phyloP scores from a whole-genome alignment of 2,797 vertebrate genomes.

The Phaenicophaeus curvirostris region DNA sequence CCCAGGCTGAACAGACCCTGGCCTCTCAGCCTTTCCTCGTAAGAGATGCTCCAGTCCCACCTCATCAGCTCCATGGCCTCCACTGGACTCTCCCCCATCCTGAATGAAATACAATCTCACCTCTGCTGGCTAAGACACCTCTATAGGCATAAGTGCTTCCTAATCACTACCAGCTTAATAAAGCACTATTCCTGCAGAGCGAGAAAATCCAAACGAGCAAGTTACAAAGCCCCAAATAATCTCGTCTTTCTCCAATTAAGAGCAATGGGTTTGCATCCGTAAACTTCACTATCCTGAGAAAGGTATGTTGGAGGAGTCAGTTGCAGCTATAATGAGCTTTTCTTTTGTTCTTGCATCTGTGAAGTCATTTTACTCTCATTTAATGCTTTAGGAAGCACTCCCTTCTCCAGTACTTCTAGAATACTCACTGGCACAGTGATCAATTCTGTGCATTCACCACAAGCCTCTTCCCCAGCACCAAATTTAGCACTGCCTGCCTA shows the following conservation, averaged over 20 bases:
- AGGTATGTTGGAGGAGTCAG: not conserved
- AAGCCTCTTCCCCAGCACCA: not conserved
- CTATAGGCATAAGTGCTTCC: not conserved
- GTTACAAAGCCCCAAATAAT: slow-evolving; percentile 44
- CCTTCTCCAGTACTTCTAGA: not conserved
- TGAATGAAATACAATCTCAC: not conserved
- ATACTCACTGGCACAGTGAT: fast-evolving
- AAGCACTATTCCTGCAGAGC: slow-evolving; percentile 44
- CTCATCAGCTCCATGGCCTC: no score
- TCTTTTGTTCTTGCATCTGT: not conserved
- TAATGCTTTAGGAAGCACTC: not conserved
- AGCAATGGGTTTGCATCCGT: slow-evolving; percentile 11
- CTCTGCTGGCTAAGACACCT: not conserved
- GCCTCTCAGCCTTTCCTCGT: no score
- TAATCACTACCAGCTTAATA: slow-evolving; percentile 5
- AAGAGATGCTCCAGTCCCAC: no score
- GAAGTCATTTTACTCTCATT: not conserved
- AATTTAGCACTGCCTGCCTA: not conserved
- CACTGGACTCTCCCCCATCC: no score
- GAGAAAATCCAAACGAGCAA: slow-evolving; percentile 61
- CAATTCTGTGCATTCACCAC: not conserved
- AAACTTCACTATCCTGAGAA: not conserved
- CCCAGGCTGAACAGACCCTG: no score
- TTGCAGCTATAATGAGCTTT: not conserved
- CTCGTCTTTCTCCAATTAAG: slow-evolving; percentile 4